Evolutionary conservation across 2,113 vertebrate species (phyloP), one percentile per base, ranked within the genome.

Genomic region (Corvus moneduloides): DNA sequence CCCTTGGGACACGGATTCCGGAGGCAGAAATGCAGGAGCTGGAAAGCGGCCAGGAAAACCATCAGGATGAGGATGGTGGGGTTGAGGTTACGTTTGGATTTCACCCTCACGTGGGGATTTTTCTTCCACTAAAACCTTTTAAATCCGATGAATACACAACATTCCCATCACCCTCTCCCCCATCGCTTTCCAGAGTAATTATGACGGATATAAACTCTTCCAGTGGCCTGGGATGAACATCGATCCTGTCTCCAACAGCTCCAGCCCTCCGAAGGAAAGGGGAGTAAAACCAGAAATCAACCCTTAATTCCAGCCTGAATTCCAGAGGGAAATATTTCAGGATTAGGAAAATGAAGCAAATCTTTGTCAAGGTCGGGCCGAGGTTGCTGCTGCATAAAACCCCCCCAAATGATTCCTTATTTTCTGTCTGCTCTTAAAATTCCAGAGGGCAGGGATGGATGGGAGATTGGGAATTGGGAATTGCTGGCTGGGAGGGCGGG

Each of bases 91-190:
- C 16, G 4, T 55, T 83, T 79, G 35, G 32, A 52, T 83, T 90
- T 83, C 68, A 16, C 14, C 43, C 9, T 10, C 32, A 0, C 3
- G 51, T 3, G 51, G 82, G 30, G 8, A 0, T 27, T 0, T 18
- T 79, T 59, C 81, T 82, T 16, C 52, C 75, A 54, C 67, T 69
- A 69, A 76, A 78, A 44, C 28, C 11, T 83, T 88, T 93, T 62
- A 10, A 84, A 94, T 80, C 27, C 46, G n/a, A 32, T 80, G 90
- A 80, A 86, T 69, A n/a, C 59, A 26, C 41, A 54, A 9, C 46
- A 8, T 66, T 21, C 16, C 32, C 19, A 27, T 16, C 35, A 26
- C 27, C 9, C 16, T 22, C 2, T 43, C 56, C 66, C 30, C 90
- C 67, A 21, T 23, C 52, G 5, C 24, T 33, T 75, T 27, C 62